Percentiles rank a stretch among this genome's conserved stretches.
These are phyloP conservation scores for Corythornis madagascariensis DNA, from an alignment of 2,113 vertebrate species.

Conservation along the genomic window DNA sequence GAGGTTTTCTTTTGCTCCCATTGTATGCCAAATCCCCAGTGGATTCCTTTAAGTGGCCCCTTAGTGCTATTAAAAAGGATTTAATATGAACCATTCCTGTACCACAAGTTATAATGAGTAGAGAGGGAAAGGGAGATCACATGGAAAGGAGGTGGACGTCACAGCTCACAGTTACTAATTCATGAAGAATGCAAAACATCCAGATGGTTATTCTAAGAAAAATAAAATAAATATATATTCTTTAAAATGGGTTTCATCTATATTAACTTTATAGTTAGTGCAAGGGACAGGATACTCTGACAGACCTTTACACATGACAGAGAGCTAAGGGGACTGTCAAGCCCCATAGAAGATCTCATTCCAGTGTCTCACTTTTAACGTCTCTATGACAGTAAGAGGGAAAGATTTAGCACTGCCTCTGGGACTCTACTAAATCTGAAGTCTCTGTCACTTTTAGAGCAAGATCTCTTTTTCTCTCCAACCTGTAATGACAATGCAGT, in stretches of 20 bases:
- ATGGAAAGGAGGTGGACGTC: not conserved
- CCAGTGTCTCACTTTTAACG: not conserved
- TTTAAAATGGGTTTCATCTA: not conserved
- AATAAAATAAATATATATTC: no score
- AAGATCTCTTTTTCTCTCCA: not conserved
- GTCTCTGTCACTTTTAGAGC: not conserved
- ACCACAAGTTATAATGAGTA: not conserved
- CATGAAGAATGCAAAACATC: not conserved
- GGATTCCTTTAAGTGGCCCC: not conserved
- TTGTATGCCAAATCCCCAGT: not conserved
- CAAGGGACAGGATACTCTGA: not conserved
- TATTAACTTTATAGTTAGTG: not conserved
- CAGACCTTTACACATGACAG: not conserved
- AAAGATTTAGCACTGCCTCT: not conserved
- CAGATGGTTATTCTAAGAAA: not conserved
- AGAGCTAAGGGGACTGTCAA: not conserved
- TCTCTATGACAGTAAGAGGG: not conserved
- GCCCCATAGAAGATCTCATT: not conserved
- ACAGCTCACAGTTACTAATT: not conserved
- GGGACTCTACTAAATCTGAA: not conserved
- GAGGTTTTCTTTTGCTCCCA: not conserved
- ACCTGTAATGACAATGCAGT: not conserved
- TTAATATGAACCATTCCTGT: not conserved
- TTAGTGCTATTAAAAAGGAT: not conserved
- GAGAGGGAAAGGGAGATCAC: not conserved